Conservation (phyloP, 2,113 vertebrate species). For the Serilophus lunatus region DNA sequence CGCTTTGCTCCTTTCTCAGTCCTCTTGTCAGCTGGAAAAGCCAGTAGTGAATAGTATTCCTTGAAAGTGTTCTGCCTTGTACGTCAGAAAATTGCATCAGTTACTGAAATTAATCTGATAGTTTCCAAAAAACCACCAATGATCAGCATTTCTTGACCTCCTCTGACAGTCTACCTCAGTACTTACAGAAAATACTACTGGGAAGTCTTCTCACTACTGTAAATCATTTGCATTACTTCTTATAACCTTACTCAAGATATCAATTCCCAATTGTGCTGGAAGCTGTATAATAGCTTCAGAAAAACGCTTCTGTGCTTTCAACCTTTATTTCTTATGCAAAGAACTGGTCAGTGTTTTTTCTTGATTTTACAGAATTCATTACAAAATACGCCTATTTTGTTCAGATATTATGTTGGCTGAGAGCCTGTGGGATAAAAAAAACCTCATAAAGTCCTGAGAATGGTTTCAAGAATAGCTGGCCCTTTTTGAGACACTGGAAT, state of each 20-base stretch:
- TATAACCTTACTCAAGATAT: neutral
- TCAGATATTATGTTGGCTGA: neutral
- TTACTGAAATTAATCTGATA: neutral
- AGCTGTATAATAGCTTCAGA: neutral
- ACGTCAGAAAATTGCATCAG: neutral
- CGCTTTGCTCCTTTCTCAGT: neutral
- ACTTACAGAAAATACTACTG: neutral
- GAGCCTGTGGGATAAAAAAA: neutral
- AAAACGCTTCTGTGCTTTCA: neutral
- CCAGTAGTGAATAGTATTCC: neutral
- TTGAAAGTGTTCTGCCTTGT: neutral
- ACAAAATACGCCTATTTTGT: neutral
- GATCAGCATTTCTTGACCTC: neutral
- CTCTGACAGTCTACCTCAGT: neutral
- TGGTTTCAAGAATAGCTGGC: neutral
- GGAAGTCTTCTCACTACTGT: neutral
- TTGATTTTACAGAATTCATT: neutral
- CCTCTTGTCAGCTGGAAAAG: neutral
- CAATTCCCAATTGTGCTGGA: neutral
- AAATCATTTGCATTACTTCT: neutral
- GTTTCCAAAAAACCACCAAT: neutral
- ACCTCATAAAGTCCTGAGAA: neutral
- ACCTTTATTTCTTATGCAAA: neutral
- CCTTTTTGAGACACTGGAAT: neutral
- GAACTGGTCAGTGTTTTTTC: neutral